Percentiles rank a stretch among this genome's conserved stretches.
These are phyloP conservation scores for Trichonephila inaurata DNA, from an alignment of 1,140 invertebrate species.

Conservation along the genomic window DNA sequence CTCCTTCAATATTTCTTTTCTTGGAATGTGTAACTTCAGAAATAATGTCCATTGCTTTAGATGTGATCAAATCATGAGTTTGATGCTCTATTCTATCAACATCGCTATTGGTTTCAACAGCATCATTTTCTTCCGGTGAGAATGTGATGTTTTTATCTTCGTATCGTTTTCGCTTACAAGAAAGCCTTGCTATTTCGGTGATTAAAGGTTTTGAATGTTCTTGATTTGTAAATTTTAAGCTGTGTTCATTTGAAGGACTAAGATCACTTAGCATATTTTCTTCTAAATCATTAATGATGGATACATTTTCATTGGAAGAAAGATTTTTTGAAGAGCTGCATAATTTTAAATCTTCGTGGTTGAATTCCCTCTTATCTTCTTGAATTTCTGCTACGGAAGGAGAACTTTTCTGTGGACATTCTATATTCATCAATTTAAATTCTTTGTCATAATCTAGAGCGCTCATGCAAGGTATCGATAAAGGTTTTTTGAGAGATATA, in stretches of 20 bases:
- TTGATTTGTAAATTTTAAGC: not conserved
- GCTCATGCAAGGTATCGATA: conserved; percentile 42
- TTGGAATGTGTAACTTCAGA: too few relatives aligned
- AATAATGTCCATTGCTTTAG: not conserved
- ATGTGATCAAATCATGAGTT: not conserved
- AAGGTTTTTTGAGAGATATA: not conserved
- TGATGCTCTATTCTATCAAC: not conserved
- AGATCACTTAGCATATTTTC: not conserved
- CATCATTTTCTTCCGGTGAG: not conserved
- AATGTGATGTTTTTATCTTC: not conserved
- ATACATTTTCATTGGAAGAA: not conserved
- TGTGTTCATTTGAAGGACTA: not conserved
- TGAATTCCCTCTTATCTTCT: not conserved
- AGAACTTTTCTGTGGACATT: not conserved
- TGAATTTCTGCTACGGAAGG: not conserved
- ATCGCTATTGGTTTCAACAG: not conserved
- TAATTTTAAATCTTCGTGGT: not conserved
- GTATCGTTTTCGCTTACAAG: not conserved
- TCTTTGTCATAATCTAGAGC: conserved; percentile 2
- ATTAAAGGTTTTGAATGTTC: not conserved
- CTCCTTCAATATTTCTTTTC: too few relatives aligned
- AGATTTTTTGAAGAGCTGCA: not conserved
- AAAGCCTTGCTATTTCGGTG: not conserved
- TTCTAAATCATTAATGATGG: not conserved
- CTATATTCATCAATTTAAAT: not conserved